Conservation (phyloP, 2,797 vertebrate genomes). For the Trachops cirrhosus region DNA sequence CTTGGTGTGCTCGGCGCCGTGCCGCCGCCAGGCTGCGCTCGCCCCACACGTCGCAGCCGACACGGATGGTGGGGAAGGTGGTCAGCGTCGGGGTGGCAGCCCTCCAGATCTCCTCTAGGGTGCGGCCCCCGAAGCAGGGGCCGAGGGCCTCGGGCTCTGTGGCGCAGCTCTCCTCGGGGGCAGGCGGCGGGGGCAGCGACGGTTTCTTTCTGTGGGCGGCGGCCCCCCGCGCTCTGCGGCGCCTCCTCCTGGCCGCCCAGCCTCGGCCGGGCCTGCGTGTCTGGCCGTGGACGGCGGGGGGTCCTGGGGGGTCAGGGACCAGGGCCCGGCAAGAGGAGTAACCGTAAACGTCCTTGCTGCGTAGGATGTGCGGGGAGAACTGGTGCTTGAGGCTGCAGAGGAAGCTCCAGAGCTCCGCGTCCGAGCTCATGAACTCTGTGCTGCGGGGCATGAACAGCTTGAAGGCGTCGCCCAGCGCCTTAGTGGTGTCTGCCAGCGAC, state of each 20-base stretch:
- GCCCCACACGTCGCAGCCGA: constrained; percentile 82
- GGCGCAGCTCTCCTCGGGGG: neutral
- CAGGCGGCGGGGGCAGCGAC: neutral
- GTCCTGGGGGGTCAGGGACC: constrained; percentile 80
- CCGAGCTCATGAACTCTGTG: constrained; percentile 87
- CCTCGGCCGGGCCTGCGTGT: constrained; percentile 55
- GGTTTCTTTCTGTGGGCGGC: neutral
- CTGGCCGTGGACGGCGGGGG: constrained; percentile 50
- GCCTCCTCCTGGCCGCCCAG: constrained; percentile 67
- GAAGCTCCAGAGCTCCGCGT: constrained; percentile 87
- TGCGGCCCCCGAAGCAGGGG: constrained; percentile 71
- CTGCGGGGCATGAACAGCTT: constrained; percentile 86
- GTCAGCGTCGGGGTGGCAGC: constrained; percentile 80
- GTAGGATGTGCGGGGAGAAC: constrained; percentile 86
- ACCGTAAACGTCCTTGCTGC: constrained; percentile 87
- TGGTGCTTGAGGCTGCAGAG: constrained; percentile 87
- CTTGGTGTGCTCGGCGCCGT: constrained; percentile 77
- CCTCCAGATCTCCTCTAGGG: constrained; percentile 83
- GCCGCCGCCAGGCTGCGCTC: constrained; percentile 79
- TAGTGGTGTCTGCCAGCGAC: constrained; percentile 82
- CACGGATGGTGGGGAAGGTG: constrained; percentile 81
- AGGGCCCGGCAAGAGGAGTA: constrained; percentile 85
- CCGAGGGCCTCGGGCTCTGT: neutral
- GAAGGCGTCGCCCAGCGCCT: constrained; percentile 86
- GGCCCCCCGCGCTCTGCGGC: constrained; percentile 36